Evolutionary conservation across 2,888 invertebrate genomes (phyloP).

Genomic region (Hemithea aestivaria): DNA sequence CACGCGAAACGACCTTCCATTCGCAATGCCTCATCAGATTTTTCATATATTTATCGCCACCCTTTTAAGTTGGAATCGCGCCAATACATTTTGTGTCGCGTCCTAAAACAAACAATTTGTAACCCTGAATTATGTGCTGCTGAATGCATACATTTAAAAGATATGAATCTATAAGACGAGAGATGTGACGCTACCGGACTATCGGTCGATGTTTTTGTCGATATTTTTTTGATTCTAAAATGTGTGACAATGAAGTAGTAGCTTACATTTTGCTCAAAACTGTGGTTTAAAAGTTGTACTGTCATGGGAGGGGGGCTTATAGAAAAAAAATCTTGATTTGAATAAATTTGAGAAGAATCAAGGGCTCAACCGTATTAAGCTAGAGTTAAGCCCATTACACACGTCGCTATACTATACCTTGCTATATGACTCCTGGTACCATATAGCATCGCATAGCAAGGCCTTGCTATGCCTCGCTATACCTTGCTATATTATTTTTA

Average conservation of each 20-base stretch:
- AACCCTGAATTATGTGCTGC: slow-evolving; percentile 77
- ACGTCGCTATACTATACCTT: too few species aligned
- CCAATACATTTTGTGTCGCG: slow-evolving; percentile 73
- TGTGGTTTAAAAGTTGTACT: too few species aligned
- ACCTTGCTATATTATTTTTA: too few species aligned
- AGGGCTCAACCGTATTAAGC: too few species aligned
- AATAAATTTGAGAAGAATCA: too few species aligned
- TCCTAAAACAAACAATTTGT: slow-evolving; percentile 79
- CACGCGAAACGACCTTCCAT: slow-evolving; percentile 43
- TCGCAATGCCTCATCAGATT: slow-evolving; percentile 61
- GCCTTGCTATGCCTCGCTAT: too few species aligned
- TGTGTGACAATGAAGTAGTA: slow-evolving; percentile 19
- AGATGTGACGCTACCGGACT: slow-evolving; percentile 40
- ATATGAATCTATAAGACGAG: slow-evolving; percentile 73
- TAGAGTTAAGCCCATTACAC: too few species aligned
- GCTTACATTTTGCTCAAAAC: too few species aligned
- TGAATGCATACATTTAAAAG: slow-evolving; percentile 78
- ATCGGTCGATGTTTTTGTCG: slow-evolving; percentile 32
- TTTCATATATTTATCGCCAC: slow-evolving; percentile 69
- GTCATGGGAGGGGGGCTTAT: too few species aligned
- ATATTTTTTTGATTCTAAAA: slow-evolving; percentile 21
- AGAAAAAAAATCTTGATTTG: too few species aligned
- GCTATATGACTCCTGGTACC: too few species aligned
- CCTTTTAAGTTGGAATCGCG: slow-evolving; percentile 74
- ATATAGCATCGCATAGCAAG: too few species aligned